Percentiles rank a stretch among this genome's conserved stretches.
phyloP scores from a whole-genome alignment of 2,888 invertebrate species.

The Epistrophe eligans region DNA sequence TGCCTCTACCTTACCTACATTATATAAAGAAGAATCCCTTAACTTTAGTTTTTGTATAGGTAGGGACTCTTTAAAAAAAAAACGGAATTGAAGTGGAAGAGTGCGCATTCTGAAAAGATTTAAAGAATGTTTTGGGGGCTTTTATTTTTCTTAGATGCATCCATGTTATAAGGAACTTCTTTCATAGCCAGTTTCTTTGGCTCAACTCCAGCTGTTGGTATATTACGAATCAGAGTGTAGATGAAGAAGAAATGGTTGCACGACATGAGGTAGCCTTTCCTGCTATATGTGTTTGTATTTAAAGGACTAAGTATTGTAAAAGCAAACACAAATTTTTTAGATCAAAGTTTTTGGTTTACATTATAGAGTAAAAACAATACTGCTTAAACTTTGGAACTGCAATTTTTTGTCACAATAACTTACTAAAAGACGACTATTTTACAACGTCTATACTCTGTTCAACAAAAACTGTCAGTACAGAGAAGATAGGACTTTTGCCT shows the following conservation, averaged over 20 bases:
- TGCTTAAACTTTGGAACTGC: too few species aligned
- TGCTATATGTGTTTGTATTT: background rate
- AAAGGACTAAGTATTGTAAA: slow-evolving; percentile 5
- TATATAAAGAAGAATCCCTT: background rate
- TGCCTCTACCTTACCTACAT: background rate
- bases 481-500: too few species aligned
- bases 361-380: too few species aligned
- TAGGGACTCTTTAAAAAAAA: slow-evolving; percentile 34
- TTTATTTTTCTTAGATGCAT: slow-evolving; percentile 64
- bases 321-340: background rate
- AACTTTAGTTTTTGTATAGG: slow-evolving; percentile 28
- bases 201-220: slow-evolving; percentile 58
- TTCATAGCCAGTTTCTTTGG: slow-evolving; percentile 64
- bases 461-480: too few species aligned
- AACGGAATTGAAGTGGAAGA: slow-evolving; percentile 72
- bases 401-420: too few species aligned
- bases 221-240: slow-evolving; percentile 13
- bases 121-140: slow-evolving; percentile 43
- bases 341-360: background rate
- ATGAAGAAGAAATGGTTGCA: slow-evolving; percentile 19
- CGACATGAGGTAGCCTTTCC: background rate
- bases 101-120: slow-evolving; percentile 68
- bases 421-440: too few species aligned
- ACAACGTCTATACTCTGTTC: too few species aligned
- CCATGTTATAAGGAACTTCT: slow-evolving; percentile 65